Evolutionary conservation across 2,888 invertebrate species (phyloP), one percentile per base, ranked within the genome.

Genomic region (Oligia strigilis): DNA sequence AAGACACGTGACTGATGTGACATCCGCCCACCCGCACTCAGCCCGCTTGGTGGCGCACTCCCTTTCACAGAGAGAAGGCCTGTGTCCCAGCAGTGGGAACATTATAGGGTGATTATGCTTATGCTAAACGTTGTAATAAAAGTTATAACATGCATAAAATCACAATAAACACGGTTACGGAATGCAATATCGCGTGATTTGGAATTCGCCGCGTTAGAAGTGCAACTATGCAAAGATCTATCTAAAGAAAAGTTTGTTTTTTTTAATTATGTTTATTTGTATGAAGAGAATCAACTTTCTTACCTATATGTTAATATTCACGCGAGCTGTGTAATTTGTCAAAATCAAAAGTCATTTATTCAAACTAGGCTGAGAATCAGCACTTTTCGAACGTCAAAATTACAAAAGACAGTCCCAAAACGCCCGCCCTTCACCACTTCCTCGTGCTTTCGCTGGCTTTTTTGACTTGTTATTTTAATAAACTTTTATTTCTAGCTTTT

Each of bases 121-220:
- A 6, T 17, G 62, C 17, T 62, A 29, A 62, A 29, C 2, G 29
- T 64, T 40, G 72, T 74, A 76, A 66, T 80, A 75, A 77, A 78
- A 72, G 29, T 74, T 69, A 46, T 77, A 75, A 72, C 66, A 71
- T 75, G 83, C 76, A 72, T 65, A 80, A 52, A 82, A 65, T 69
- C 62, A 73, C 77, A 76, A 72, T 76, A 73, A 83, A 80, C 79
- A 79, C 62, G 40, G 17, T 36, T 23, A 64, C 23, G 74, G 64
- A 75, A 80, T 84, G 79, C 80, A 80, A 77, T 77, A 80, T 84
- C 80, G 81, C 84, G 82, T 86, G 84, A 65, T 62, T 55, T n/a
- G 49, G n/a, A 67, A 72, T 76, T 78, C 66, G 19, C 60, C 23
- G 13, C 67, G 65, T 58, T 62, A 73, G 40, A 74, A 72, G 62